These are phyloP conservation scores for Cacatua alba DNA, from an alignment of 2,113 vertebrate species.

Conservation along the genomic window DNA sequence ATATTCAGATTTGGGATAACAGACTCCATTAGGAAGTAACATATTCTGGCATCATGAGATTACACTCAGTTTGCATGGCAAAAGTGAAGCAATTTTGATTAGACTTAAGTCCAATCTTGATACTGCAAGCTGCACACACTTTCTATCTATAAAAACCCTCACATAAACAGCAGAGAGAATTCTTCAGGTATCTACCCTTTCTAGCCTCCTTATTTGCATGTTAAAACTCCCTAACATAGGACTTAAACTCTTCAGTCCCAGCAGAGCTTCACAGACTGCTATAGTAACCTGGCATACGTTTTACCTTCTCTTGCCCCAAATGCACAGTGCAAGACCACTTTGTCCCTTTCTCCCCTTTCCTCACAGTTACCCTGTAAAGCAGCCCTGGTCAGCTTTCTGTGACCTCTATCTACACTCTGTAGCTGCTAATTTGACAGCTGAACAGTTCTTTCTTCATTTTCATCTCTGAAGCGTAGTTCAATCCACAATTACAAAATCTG, in stretches of 20 bases:
- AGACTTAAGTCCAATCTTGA: not conserved
- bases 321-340: not conserved
- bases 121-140: not conserved
- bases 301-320: not conserved
- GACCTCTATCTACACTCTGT: not conserved
- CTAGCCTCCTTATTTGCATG: not conserved
- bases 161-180: not conserved
- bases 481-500: not conserved
- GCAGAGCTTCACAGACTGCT: not conserved
- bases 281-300: not conserved
- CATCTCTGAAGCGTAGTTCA: not conserved
- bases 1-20: not conserved
- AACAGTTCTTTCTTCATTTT: not conserved
- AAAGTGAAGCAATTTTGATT: not conserved
- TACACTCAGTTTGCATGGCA: not conserved
- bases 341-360: fast-evolving
- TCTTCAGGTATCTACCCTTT: not conserved
- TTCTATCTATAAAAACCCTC: not conserved
- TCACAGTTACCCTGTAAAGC: not conserved
- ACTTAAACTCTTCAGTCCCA: not conserved
- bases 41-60: not conserved
- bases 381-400: not conserved
- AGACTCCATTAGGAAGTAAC: not conserved
- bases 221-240: not conserved
- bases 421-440: not conserved